Base-by-base conservation (phyloP, 1,140 invertebrate genomes). In the Procambarus virginalis region DNA sequence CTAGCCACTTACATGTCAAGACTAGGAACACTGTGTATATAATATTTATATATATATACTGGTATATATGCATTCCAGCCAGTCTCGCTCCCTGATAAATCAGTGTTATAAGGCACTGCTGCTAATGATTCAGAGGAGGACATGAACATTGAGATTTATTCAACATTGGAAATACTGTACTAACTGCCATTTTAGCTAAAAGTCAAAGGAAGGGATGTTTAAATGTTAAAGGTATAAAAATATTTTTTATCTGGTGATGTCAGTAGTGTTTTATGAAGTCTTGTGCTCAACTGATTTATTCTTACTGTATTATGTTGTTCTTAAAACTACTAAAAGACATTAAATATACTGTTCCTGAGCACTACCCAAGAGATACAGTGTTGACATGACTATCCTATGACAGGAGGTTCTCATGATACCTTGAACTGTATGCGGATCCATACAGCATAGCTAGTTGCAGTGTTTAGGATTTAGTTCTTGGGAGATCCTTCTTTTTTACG, bases 31-130 rank as follows among this genome's bases (percentile, higher is more conserved):
- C 34, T 34, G 34, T 34, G 34, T 34, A 34, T 34, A 34, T n/a
- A n/a, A n/a, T n/a, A n/a, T n/a, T n/a, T n/a, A n/a, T 34, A 34
- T 34, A 34, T 34, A 34, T 34, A 34, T 34, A 34, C 34, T 34
- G 34, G 34, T 73, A 73, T 73, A 73, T 73, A 5, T 73, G 68
- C 68, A 73, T 73, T 73, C 68, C 68, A 73, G 34, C 20, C n/a
- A 73, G n/a, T 73, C n/a, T 73, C 5, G 8, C n/a, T 73, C 22
- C 22, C 22, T 34, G n/a, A 34, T 8, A 22, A 34, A 73, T 73
- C 68, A 34, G n/a, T 68, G 64, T 73, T 73, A 34, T 22, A 73
- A 34, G 8, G n/a, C 20, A 73, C 22, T 73, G 68, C 22, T 73
- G 6, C 2, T n/a, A 34, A 14, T 73, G n/a, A 68, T 73, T 73